A percentile compares a stretch with the other conserved stretches of the same genome.
Conservation (phyloP, 2,113 vertebrate genomes). For the Callocephalon fimbriatum region DNA sequence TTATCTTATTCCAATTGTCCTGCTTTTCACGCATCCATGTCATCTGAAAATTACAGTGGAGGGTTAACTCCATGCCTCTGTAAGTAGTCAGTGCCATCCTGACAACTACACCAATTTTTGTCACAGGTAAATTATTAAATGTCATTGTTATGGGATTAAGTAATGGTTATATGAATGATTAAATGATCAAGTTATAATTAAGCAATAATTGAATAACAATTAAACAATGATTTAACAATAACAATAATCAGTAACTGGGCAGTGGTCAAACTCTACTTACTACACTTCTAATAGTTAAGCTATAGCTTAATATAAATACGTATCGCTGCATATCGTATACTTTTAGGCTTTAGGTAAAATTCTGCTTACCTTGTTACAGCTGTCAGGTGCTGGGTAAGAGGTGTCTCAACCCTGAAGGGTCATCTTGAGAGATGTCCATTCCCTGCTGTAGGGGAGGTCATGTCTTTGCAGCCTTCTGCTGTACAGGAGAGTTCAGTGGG, state of each 20-base stretch:
- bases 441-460: background rate
- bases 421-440: background rate
- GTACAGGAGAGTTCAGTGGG: background rate
- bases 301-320: background rate
- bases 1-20: background rate
- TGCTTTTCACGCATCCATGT: accelerated
- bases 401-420: background rate
- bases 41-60: background rate
- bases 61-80: background rate
- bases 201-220: background rate
- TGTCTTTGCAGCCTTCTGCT: too few species aligned
- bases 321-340: accelerated
- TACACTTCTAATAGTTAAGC: background rate
- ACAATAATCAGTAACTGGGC: background rate
- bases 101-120: background rate
- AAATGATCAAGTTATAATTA: background rate
- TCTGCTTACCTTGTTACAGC: background rate
- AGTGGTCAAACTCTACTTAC: background rate
- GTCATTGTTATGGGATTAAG: background rate
- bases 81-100: background rate
- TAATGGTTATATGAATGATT: background rate
- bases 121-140: background rate
- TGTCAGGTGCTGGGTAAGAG: background rate
- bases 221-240: background rate
- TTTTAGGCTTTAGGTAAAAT: background rate